These are phyloP conservation scores for human (Homo sapiens) DNA, from an alignment of 2,113 vertebrate genomes.

Conservation along the genomic window DNA sequence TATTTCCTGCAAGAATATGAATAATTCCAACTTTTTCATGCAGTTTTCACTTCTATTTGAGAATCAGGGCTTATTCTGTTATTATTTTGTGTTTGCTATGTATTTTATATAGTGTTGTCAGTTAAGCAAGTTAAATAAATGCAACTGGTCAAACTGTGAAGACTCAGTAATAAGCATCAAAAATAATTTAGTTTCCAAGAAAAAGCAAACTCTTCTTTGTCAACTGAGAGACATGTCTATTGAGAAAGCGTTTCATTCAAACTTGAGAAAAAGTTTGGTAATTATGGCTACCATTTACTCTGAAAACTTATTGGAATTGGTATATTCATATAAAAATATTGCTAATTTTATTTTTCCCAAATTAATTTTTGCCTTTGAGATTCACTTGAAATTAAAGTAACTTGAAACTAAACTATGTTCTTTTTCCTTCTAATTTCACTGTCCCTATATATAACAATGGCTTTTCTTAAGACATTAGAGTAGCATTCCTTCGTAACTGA, in stretches of 20 bases:
- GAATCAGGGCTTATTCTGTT: neutral
- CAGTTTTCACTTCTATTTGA: neutral
- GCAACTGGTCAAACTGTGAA: neutral
- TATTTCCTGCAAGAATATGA: neutral
- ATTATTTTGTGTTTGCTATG: neutral
- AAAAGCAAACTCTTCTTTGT: neutral
- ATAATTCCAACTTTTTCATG: neutral
- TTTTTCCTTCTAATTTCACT: neutral
- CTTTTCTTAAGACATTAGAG: neutral
- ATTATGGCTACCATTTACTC: neutral
- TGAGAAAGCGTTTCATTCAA: neutral
- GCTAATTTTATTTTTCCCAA: neutral
- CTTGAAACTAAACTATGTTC: neutral
- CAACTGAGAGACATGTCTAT: neutral
- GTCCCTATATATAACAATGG: neutral
- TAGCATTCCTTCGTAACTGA: neutral
- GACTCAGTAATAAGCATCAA: neutral
- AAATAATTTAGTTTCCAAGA: neutral
- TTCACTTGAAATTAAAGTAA: neutral
- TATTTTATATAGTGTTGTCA: neutral
- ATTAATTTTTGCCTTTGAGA: neutral
- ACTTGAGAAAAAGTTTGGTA: neutral
- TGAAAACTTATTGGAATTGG: neutral
- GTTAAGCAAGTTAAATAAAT: neutral
- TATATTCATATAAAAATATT: neutral